Conservation (phyloP, 1,140 invertebrate genomes). For the Cheumatopsyche charites region DNA sequence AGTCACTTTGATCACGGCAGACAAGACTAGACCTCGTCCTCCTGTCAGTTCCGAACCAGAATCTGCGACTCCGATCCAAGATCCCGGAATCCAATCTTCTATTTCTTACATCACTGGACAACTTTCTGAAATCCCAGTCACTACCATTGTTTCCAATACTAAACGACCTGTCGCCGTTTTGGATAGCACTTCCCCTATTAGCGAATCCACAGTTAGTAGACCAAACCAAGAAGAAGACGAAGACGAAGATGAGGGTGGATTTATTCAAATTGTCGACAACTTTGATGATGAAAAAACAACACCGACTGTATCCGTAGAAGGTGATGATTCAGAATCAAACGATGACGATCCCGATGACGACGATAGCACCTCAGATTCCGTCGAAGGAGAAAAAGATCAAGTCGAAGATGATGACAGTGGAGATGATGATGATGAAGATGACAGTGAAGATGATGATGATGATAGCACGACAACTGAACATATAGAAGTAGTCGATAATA, state of each 20-base stretch:
- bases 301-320: slow-evolving; percentile 49
- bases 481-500: slow-evolving; percentile 46
- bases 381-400: slow-evolving; percentile 28
- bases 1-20: slow-evolving; percentile 32
- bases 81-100: slow-evolving; percentile 58
- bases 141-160: slow-evolving; percentile 53
- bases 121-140: slow-evolving; percentile 56
- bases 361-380: slow-evolving; percentile 38
- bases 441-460: slow-evolving; percentile 45
- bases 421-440: slow-evolving; percentile 46
- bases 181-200: slow-evolving; percentile 38
- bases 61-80: slow-evolving; percentile 55
- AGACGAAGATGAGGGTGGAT: slow-evolving; percentile 57
- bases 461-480: slow-evolving; percentile 48
- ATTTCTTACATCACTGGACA: slow-evolving; percentile 61
- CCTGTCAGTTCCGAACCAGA: slow-evolving; percentile 24
- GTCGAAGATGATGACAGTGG: slow-evolving; percentile 39
- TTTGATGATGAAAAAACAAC: slow-evolving; percentile 54
- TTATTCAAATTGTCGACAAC: slow-evolving; percentile 57
- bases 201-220: not conserved
- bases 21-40: slow-evolving; percentile 35
- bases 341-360: slow-evolving; percentile 49
- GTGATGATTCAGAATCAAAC: slow-evolving; percentile 12
- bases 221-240: slow-evolving; percentile 42
- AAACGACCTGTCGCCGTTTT: slow-evolving; percentile 34